Evolutionary conservation across 2,888 invertebrate species (phyloP), one percentile per base, ranked within the genome.

Genomic region (Chymomyza procnemis): DNA sequence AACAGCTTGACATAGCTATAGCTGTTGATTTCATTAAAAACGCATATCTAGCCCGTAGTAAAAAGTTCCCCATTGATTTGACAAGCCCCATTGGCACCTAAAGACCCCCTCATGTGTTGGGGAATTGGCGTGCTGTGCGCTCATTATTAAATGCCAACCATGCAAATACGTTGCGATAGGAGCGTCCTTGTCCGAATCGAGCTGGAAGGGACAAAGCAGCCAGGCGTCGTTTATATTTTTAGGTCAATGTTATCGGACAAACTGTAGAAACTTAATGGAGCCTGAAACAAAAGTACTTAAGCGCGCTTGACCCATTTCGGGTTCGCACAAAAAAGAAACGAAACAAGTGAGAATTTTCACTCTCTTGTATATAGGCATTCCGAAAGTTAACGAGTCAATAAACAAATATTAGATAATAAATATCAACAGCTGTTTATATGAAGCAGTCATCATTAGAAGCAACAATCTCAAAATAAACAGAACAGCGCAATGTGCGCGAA

Each of bases 181-280:
- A 50, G 18, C 50, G 50, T 18, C 62, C 12, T 41, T 41, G 34
- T 41, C 12, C 34, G 1, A 41, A 12, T 3, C 34, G 34, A 41
- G 34, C 34, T n/a, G n/a, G n/a, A n/a, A 41, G 34, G 34, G 34
- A 41, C 34, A 9, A 41, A 41, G 34, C 9, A 41, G 5, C 34
- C 34, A 41, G 34, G 52, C 52, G 34, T 1, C 50, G 47, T 47
- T 3, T 41, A 41, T 12, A 12, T 47, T 71, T 67, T 59, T 68
- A 46, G 75, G 78, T 76, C 75, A 74, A 68, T 67, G 61, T 9
- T 21, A 63, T n/a, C n/a, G n/a, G 50, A 41, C 54, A 26, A 47
- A 41, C 47, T 64, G 14, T 71, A 61, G 48, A 54, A 22, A 55
- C 60, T 71, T 66, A 71, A 76, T 68, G 68, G 68, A 50, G 18